phyloP scores from a whole-genome alignment of 2,797 vertebrate genomes.

The Notolabrus celidotus region DNA sequence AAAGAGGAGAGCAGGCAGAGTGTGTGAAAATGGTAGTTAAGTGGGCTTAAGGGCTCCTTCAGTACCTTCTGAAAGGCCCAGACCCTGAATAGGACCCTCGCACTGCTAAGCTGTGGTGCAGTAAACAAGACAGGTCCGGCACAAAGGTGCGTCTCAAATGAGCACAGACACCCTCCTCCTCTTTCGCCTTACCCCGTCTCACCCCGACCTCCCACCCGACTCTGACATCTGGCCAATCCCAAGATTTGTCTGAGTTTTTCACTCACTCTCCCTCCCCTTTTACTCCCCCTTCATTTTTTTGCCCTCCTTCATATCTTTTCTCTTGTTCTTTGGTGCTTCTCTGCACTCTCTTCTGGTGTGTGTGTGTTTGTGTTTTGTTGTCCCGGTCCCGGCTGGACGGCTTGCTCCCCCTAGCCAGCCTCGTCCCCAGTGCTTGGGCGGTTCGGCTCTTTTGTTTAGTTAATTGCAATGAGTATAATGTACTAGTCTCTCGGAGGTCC shows the following conservation, averaged over 20 bases:
- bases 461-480: slow-evolving; percentile 99
- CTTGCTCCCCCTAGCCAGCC: slow-evolving; percentile 73
- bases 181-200: slow-evolving; percentile 67
- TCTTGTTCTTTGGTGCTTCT: slow-evolving; percentile 76
- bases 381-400: slow-evolving; percentile 73
- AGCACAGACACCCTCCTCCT: slow-evolving; percentile 97
- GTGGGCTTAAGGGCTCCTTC: slow-evolving; percentile 99
- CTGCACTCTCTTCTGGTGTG: slow-evolving; percentile 60
- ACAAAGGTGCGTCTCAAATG: slow-evolving; percentile 99
- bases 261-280: slow-evolving; percentile 55
- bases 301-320: slow-evolving; percentile 75
- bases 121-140: slow-evolving; percentile 99
- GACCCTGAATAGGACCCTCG: slow-evolving; percentile 97
- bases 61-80: slow-evolving; percentile 99
- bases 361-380: slow-evolving; percentile 76
- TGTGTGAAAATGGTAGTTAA: slow-evolving; percentile 99
- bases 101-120: slow-evolving; percentile 99
- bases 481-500: slow-evolving; percentile 99
- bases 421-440: slow-evolving; percentile 93
- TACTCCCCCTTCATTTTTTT: slow-evolving; percentile 61
- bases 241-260: slow-evolving; percentile 91
- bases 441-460: slow-evolving; percentile 99
- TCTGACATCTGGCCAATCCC: slow-evolving; percentile 98
- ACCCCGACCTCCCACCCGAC: slow-evolving; percentile 88
- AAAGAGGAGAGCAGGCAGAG: slow-evolving; percentile 99